These are phyloP conservation scores for Maniola hyperantus DNA, from an alignment of 2,888 invertebrate species.

Conservation along the genomic window DNA sequence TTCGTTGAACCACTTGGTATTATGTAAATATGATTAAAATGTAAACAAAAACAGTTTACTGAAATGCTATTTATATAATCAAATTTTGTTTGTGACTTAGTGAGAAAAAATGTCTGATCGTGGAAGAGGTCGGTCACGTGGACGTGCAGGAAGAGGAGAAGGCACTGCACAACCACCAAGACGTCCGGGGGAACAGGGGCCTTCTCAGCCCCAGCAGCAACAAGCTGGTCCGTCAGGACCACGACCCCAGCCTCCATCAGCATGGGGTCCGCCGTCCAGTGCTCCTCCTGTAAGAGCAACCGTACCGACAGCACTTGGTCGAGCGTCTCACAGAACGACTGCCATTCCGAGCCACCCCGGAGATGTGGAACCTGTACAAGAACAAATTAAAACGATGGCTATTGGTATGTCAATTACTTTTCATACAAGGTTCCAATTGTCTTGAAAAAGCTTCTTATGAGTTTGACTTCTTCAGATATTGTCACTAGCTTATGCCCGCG, in stretches of 20 bases:
- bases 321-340: conserved; percentile 63
- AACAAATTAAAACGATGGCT: conserved; percentile 61
- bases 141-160: conserved; percentile 55
- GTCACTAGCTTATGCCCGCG: too few relatives aligned
- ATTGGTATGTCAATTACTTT: conserved; percentile 46
- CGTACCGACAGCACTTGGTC: conserved; percentile 51
- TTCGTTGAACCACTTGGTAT: too few relatives aligned
- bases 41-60: too few relatives aligned
- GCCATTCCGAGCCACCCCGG: conserved; percentile 69
- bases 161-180: conserved; percentile 48
- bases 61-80: too few relatives aligned
- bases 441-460: too few relatives aligned
- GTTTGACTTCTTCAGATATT: neutral
- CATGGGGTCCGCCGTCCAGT: conserved; percentile 67
- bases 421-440: neutral
- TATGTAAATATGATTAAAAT: too few relatives aligned
- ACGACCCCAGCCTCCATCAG: conserved; percentile 66
- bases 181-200: conserved; percentile 46
- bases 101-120: conserved; percentile 44
- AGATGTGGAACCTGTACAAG: conserved; percentile 63
- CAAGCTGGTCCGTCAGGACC: conserved; percentile 50
- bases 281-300: conserved; percentile 65
- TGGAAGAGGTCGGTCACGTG: conserved; percentile 64
- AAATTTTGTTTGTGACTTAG: too few relatives aligned
- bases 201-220: conserved; percentile 42